Evolutionary conservation across 2,113 vertebrate genomes (phyloP).

Genomic region (Callithrix jacchus): DNA sequence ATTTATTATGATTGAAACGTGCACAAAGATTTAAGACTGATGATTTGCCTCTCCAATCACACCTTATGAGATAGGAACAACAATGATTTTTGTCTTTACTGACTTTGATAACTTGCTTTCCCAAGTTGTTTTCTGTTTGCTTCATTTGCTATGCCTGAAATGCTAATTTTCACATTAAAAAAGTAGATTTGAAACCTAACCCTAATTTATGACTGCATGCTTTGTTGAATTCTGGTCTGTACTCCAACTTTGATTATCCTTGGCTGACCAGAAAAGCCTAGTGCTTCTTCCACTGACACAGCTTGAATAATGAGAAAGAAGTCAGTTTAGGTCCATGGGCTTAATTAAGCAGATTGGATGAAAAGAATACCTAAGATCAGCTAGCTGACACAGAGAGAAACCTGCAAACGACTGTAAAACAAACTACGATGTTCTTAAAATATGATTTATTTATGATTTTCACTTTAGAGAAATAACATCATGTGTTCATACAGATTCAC

Average conservation of each 20-base stretch:
- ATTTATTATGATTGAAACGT: slow-evolving; percentile 5
- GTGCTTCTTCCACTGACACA: background rate
- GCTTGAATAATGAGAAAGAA: background rate
- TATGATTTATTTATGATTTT: slow-evolving; percentile 18
- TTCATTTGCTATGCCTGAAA: slow-evolving; percentile 23
- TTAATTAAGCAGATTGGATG: slow-evolving; percentile 15
- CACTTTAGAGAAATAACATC: background rate
- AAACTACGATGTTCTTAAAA: background rate
- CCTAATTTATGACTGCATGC: background rate
- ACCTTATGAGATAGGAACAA: background rate
- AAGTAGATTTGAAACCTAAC: background rate
- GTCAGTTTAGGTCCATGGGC: background rate
- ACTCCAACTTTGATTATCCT: background rate
- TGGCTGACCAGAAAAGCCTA: background rate
- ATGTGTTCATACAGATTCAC: background rate
- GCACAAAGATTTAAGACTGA: background rate
- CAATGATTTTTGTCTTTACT: background rate
- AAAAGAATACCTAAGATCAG: slow-evolving; percentile 11
- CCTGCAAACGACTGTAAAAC: slow-evolving; percentile 15
- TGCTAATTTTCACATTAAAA: background rate
- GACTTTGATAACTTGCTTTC: background rate
- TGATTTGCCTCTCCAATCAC: background rate
- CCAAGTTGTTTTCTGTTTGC: background rate
- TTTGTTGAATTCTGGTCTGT: too few relatives aligned
- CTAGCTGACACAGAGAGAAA: background rate